Evolutionary conservation across 1,140 invertebrate genomes (phyloP), one percentile per base, ranked within the genome.

Genomic region (Drosophila willistoni): DNA sequence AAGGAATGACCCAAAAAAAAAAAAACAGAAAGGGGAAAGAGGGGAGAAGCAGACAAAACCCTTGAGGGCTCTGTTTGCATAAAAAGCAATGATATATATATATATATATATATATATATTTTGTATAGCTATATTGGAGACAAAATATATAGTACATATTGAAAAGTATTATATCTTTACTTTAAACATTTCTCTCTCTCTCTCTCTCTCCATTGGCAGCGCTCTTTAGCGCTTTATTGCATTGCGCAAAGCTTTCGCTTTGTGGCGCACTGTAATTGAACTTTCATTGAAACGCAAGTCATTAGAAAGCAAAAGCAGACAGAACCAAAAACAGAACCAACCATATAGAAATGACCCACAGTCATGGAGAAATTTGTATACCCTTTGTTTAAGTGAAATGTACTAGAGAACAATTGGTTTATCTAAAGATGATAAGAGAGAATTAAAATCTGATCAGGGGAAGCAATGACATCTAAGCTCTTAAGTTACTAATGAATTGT

Each of bases 281-380:
- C 83, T 87, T 87, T 89, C 83, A 83, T 83, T 87, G 80, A 84
- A 89, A 80, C 80, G 77, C 84, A 70, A 84, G 77, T 77, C 83
- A 87, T 87, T 87, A 89, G 83, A 87, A 87, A 87, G 84, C 78
- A 89, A 87, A 69, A 80, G 73, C 83, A 83, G 83, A 9, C 17
- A 51, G 44, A 51, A 51, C 19, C 44, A 19, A 51, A 51, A 14
- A 17, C 42, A 44, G 42, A 44, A 44, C 42, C n/a, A 44, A 7
- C 36, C 36, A 13, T 13, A 39, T 13, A 39, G 36, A 39, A 39
- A 12, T 39, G 12, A 9, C 4, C 0, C 0, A 13, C 13, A 39
- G 36, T 13, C 12, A 64, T 51, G 29, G 41, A 62, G 25, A 55
- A 57, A 68, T 64, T 70, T 22, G 17, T 12, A 22, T 22, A 22